Conservation (phyloP, 2,113 vertebrate species). For the Aphelocoma coerulescens region DNA sequence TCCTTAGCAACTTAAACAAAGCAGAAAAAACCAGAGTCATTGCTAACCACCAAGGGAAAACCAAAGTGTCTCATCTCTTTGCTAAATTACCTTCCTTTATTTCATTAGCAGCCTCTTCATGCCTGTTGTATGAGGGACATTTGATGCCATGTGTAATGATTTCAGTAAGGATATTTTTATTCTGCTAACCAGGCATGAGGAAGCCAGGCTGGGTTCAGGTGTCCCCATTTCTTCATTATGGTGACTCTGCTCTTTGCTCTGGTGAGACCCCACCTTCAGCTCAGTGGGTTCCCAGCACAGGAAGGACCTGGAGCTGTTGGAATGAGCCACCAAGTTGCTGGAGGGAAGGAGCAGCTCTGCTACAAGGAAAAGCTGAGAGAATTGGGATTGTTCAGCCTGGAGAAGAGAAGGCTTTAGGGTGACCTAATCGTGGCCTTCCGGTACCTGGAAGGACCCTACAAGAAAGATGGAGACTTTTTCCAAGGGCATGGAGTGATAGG, state of each 20-base stretch:
- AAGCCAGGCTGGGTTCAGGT: not conserved
- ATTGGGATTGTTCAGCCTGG: not conserved
- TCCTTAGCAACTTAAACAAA: constrained; percentile 27
- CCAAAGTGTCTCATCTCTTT: not conserved
- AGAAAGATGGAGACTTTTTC: not conserved
- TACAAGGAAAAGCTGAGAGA: not conserved
- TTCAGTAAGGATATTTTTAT: not conserved
- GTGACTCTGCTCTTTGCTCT: not conserved
- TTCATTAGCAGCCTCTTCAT: constrained; percentile 11
- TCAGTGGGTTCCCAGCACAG: not conserved
- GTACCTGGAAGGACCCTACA: not conserved
- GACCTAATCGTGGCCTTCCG: not conserved
- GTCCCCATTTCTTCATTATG: fast-evolving
- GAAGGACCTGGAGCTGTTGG: not conserved
- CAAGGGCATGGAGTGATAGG: not conserved
- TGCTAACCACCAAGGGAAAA: not conserved
- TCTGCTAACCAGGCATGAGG: not conserved
- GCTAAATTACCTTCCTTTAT: constrained; percentile 1
- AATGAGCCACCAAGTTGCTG: not conserved
- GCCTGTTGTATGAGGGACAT: not conserved
- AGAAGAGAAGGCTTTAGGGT: not conserved
- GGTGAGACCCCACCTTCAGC: fast-evolving
- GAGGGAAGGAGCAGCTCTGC: not conserved
- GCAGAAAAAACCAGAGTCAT: not conserved
- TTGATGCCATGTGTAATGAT: not conserved